Conservation (phyloP, 2,113 vertebrate genomes). For the Eolophus roseicapilla region DNA sequence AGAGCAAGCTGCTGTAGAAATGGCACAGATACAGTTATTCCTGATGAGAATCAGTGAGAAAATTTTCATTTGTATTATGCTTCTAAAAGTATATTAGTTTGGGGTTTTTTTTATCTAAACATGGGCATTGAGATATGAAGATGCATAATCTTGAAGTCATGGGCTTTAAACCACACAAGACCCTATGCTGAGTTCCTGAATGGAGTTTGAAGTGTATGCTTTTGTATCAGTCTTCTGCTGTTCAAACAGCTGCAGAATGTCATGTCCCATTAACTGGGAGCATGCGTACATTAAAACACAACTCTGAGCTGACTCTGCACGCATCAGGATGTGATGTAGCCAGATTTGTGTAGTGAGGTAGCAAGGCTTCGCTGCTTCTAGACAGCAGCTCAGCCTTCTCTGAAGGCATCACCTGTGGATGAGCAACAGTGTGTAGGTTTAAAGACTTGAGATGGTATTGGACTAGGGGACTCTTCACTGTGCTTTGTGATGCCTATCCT, state of each 20-base stretch:
- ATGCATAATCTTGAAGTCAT: neutral
- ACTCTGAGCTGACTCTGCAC: neutral
- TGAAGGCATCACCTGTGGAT: neutral
- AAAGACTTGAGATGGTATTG: neutral
- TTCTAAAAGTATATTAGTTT: neutral
- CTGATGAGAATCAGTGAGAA: neutral
- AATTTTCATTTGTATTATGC: neutral
- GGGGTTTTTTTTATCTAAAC: neutral
- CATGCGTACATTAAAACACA: neutral
- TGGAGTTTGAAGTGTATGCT: neutral
- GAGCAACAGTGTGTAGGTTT: neutral
- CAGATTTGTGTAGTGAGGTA: neutral
- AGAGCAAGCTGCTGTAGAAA: neutral
- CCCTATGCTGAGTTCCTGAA: neutral
- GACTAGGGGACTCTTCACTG: neutral
- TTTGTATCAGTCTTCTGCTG: neutral
- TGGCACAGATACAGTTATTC: neutral
- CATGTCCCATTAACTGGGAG: neutral
- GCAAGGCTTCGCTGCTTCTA: neutral
- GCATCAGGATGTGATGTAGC: neutral
- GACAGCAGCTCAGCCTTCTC: neutral
- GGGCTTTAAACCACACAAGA: neutral
- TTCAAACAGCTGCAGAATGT: neutral
- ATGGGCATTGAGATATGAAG: neutral
- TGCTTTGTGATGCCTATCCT: neutral